These are phyloP conservation scores for Drosophila tristis DNA, from an alignment of 1,140 invertebrate genomes.

Conservation along the genomic window DNA sequence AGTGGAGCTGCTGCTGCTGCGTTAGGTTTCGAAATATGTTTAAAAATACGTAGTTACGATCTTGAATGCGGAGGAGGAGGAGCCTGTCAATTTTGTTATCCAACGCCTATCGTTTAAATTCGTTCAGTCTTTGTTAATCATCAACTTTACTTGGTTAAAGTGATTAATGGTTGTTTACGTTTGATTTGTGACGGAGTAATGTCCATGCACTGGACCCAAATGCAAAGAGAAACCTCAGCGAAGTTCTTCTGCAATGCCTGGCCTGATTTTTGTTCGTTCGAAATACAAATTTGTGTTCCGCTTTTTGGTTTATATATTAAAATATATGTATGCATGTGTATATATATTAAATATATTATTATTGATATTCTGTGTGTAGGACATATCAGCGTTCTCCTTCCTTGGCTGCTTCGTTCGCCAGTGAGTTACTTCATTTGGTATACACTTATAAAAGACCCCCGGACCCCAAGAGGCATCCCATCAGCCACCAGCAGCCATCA, in stretches of 20 bases:
- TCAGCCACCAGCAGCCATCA: background rate
- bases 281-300: slow-evolving; percentile 39
- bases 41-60: slow-evolving; percentile 38
- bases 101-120: slow-evolving; percentile 53
- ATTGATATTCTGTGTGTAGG: slow-evolving; percentile 35
- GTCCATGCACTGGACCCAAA: background rate
- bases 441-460: slow-evolving; percentile 19
- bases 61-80: background rate
- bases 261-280: slow-evolving; percentile 13
- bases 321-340: slow-evolving; percentile 25
- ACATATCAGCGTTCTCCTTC: slow-evolving; percentile 22
- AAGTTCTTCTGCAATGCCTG: background rate
- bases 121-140: slow-evolving; percentile 79
- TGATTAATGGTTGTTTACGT: slow-evolving; percentile 32
- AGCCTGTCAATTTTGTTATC: slow-evolving; percentile 17
- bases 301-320: slow-evolving; percentile 52
- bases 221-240: background rate
- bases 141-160: slow-evolving; percentile 68
- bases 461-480: slow-evolving; percentile 19
- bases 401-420: slow-evolving; percentile 22
- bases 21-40: slow-evolving; percentile 58
- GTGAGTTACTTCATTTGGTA: slow-evolving; percentile 71
- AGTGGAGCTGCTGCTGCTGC: slow-evolving; percentile 32
- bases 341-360: slow-evolving; percentile 34
- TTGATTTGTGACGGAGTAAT: too few relatives aligned